phyloP scores from a whole-genome alignment of 2,113 vertebrate genomes.

The Cathartes aura region DNA sequence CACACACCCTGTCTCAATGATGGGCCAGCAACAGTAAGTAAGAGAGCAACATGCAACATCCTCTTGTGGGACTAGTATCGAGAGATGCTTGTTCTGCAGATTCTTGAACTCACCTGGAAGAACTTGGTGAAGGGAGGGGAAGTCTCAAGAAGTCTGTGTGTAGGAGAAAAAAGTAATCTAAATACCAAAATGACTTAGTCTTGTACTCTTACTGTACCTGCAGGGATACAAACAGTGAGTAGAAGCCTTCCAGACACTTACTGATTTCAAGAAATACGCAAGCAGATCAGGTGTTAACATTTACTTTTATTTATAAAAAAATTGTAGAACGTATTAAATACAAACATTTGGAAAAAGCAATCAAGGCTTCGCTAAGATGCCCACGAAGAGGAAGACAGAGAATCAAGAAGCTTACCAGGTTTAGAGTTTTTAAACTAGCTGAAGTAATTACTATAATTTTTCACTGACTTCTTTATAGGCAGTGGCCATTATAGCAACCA shows the following conservation, averaged over 20 bases:
- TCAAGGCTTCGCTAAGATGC: conserved; percentile 32
- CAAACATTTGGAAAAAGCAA: conserved; percentile 47
- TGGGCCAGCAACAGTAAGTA: not conserved
- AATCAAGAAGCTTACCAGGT: conserved; percentile 40
- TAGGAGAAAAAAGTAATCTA: not conserved
- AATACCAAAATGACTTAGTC: not conserved
- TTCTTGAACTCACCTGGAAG: not conserved
- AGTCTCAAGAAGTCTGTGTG: not conserved
- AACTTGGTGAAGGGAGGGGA: not conserved
- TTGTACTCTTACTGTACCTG: not conserved
- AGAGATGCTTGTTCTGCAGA: not conserved
- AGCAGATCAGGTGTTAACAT: conserved; percentile 14
- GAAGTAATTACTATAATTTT: conserved; percentile 30
- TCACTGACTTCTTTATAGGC: conserved; percentile 21
- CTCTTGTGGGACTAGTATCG: not conserved
- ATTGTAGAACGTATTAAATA: conserved; percentile 61
- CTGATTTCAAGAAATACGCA: not conserved
- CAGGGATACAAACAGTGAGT: not conserved
- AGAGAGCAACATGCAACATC: not conserved
- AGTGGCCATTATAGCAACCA: conserved; percentile 21
- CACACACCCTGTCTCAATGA: not conserved
- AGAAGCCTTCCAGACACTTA: not conserved
- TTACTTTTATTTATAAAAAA: conserved; percentile 74
- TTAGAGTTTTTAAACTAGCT: conserved; percentile 29
- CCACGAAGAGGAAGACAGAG: conserved; percentile 59